phyloP scores from a whole-genome alignment of 2,797 vertebrate genomes.

The Myripristis jacobus region DNA sequence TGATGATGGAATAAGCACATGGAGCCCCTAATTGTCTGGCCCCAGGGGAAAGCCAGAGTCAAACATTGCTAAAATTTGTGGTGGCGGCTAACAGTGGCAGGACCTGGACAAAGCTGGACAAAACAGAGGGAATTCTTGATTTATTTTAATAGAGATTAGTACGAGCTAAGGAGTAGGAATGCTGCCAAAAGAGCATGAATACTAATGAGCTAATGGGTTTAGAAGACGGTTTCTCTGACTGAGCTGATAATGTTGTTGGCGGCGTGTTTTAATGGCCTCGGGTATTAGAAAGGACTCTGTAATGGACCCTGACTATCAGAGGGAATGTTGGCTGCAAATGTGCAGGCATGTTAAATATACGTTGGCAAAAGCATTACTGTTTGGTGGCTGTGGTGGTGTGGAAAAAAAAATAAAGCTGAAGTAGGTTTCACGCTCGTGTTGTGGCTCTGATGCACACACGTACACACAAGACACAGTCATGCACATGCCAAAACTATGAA shows the following conservation, averaged over 20 bases:
- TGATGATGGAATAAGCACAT: neutral
- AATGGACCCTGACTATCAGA: slow-evolving; percentile 39
- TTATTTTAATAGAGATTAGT: neutral
- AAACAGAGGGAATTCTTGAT: neutral
- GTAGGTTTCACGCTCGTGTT: neutral
- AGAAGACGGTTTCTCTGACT: slow-evolving; percentile 73
- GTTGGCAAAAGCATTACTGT: neutral
- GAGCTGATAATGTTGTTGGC: slow-evolving; percentile 70
- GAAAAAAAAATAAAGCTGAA: neutral
- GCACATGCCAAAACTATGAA: slow-evolving; percentile 1
- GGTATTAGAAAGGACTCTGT: slow-evolving; percentile 37
- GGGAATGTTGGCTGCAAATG: slow-evolving; percentile 28
- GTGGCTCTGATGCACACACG: neutral
- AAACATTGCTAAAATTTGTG: slow-evolving; percentile 2
- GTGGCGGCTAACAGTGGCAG: neutral
- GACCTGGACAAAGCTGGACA: neutral
- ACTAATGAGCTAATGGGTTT: slow-evolving; percentile 78
- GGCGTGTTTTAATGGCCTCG: slow-evolving; percentile 77
- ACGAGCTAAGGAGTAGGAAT: neutral
- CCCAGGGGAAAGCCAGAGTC: neutral
- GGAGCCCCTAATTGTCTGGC: neutral
- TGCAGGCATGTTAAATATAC: slow-evolving; percentile 18
- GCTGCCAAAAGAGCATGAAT: slow-evolving; percentile 32
- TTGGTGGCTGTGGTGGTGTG: slow-evolving; percentile 19
- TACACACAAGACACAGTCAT: slow-evolving; percentile 10